Evolutionary conservation across 2,113 vertebrate species (phyloP).

Genomic region (Morone chrysops): DNA sequence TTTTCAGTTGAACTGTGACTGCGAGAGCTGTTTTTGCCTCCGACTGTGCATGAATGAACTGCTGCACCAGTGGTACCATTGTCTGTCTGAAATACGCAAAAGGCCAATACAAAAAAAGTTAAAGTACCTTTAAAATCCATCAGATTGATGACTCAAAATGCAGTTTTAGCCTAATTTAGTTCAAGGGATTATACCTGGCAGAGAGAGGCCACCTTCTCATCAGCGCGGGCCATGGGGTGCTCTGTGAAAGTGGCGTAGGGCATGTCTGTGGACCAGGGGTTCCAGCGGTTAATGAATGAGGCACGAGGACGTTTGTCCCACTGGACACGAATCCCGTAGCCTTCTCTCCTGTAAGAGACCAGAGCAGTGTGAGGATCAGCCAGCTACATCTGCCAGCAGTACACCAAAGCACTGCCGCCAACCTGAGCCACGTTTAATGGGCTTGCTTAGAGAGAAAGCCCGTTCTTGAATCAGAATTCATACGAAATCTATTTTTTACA

Average conservation of each 20-base stretch:
- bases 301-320: conserved; percentile 93
- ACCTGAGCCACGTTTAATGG: not conserved
- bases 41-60: conserved; percentile 14
- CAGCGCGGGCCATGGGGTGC: conserved; percentile 92
- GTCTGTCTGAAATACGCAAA: conserved; percentile 25
- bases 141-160: not conserved
- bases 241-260: conserved; percentile 94
- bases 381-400: not conserved
- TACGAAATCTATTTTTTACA: not conserved
- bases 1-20: conserved; percentile 30
- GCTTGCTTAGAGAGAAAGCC: not conserved
- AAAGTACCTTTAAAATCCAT: not conserved
- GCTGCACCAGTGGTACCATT: conserved; percentile 21
- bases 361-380: not conserved
- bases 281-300: conserved; percentile 95
- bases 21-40: conserved; percentile 3
- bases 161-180: not conserved
- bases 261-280: conserved; percentile 95
- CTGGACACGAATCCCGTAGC: conserved; percentile 90
- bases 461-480: not conserved
- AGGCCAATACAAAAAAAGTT: not conserved
- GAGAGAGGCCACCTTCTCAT: conserved; percentile 92
- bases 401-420: conserved; percentile 3
- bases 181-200: conserved; percentile 87
- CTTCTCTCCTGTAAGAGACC: conserved; percentile 88